Conservation (phyloP, 1,140 invertebrate genomes). For the Pentalonia nigronervosa region DNA sequence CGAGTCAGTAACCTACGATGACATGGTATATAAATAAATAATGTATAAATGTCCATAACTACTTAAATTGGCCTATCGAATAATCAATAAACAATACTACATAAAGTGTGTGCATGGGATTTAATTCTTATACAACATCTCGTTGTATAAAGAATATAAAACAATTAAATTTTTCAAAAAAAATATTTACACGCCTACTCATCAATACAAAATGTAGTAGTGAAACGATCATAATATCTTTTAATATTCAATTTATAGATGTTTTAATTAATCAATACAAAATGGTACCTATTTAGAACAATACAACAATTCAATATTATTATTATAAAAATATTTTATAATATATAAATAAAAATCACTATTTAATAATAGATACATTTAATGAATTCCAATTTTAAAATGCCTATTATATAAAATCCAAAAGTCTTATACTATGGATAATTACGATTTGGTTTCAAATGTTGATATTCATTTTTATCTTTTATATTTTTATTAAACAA, state of each 20-base stretch:
- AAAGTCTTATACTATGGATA: not conserved
- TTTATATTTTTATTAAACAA: not conserved
- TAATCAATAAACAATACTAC: not conserved
- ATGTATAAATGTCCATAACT: not conserved
- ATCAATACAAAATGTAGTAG: not conserved
- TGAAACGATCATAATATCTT: not conserved
- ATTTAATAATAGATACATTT: not conserved
- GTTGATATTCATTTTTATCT: not conserved
- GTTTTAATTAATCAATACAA: not conserved
- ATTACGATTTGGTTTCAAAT: not conserved
- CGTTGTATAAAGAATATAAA: not conserved
- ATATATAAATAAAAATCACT: not conserved
- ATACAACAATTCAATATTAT: not conserved
- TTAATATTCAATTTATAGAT: not conserved
- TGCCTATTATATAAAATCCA: not conserved
- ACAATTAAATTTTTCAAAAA: not conserved
- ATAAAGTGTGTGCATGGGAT: not conserved
- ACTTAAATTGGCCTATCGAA: constrained; percentile 4
- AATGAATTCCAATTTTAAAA: not conserved
- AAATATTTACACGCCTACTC: not conserved
- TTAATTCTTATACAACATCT: not conserved
- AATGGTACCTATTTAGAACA: not conserved
- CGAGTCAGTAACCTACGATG: not conserved
- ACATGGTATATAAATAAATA: not conserved
- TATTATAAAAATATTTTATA: not conserved